These are phyloP conservation scores for Phrynocephalus vlangalii DNA, from an alignment of 2,797 vertebrate species.

Conservation along the genomic window DNA sequence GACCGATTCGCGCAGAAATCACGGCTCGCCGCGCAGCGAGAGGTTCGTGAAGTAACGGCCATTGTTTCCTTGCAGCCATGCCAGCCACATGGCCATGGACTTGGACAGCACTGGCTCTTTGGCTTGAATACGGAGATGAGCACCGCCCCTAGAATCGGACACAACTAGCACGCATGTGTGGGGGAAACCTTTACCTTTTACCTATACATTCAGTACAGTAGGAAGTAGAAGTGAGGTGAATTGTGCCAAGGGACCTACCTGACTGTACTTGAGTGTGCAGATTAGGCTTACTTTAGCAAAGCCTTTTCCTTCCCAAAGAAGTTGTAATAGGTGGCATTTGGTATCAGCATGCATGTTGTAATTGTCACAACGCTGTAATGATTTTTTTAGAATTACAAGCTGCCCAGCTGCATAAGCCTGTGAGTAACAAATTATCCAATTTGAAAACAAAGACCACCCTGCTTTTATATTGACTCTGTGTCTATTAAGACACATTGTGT, in stretches of 20 bases:
- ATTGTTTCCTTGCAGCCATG: too few species aligned
- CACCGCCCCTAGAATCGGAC: too few species aligned
- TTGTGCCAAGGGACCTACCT: background rate
- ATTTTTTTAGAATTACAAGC: constrained; percentile 4
- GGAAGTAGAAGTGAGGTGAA: background rate
- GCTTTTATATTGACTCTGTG: background rate
- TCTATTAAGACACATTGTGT: constrained; percentile 38
- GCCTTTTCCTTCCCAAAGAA: background rate
- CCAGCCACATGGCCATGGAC: too few species aligned
- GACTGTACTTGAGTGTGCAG: accelerated
- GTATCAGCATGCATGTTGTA: background rate
- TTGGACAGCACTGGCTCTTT: too few species aligned
- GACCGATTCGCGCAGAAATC: too few species aligned
- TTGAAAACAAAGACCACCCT: constrained; percentile 28
- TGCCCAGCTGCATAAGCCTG: constrained; percentile 4
- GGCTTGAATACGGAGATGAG: too few species aligned
- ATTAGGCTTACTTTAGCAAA: background rate
- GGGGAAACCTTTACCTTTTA: too few species aligned
- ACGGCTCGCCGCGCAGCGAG: too few species aligned
- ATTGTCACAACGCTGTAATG: background rate
- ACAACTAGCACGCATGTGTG: too few species aligned
- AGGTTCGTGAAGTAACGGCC: too few species aligned
- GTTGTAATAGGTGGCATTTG: background rate
- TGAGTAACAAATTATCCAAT: constrained; percentile 8
- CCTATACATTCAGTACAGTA: background rate